Evolutionary conservation across 2,888 invertebrate genomes (phyloP).

Genomic region (Acleris laterana): DNA sequence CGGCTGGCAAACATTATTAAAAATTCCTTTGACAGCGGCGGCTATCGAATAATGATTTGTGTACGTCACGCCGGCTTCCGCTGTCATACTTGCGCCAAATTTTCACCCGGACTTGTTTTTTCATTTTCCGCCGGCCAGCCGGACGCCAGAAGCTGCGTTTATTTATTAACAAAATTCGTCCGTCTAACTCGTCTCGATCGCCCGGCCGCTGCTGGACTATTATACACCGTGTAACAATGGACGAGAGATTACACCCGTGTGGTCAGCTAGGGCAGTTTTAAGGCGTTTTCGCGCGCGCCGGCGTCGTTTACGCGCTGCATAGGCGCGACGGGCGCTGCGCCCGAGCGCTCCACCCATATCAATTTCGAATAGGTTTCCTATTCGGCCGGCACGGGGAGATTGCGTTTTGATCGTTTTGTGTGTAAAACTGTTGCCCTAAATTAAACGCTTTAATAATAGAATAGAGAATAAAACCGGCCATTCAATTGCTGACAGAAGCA

Average conservation of each 20-base stretch:
- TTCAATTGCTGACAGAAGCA: conserved; percentile 64
- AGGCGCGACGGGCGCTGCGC: conserved; percentile 74
- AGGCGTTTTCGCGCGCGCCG: conserved; percentile 55
- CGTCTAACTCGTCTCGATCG: conserved; percentile 66
- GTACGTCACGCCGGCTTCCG: conserved; percentile 68
- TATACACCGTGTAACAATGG: conserved; percentile 49
- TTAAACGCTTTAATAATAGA: conserved; percentile 83
- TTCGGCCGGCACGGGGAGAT: conserved; percentile 72
- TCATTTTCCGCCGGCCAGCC: conserved; percentile 69
- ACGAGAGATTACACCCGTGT: conserved; percentile 52
- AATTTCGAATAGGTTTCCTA: conserved; percentile 83
- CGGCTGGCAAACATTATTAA: conserved; percentile 73
- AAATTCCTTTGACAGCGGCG: conserved; percentile 78
- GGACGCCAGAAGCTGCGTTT: conserved; percentile 76
- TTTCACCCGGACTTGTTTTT: conserved; percentile 67
- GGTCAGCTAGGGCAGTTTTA: conserved; percentile 43
- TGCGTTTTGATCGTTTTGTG: conserved; percentile 82
- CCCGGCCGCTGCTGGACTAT: conserved; percentile 39
- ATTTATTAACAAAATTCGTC: conserved; percentile 84
- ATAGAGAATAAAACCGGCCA: conserved; percentile 72
- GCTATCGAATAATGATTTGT: conserved; percentile 79
- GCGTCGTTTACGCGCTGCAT: conserved; percentile 78
- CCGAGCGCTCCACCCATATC: conserved; percentile 81
- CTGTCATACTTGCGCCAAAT: conserved; percentile 82
- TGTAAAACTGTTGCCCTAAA: conserved; percentile 82